Evolutionary conservation across 2,888 invertebrate genomes (phyloP), one percentile per base, ranked within the genome.

Genomic region (Pemphredon lugubris): DNA sequence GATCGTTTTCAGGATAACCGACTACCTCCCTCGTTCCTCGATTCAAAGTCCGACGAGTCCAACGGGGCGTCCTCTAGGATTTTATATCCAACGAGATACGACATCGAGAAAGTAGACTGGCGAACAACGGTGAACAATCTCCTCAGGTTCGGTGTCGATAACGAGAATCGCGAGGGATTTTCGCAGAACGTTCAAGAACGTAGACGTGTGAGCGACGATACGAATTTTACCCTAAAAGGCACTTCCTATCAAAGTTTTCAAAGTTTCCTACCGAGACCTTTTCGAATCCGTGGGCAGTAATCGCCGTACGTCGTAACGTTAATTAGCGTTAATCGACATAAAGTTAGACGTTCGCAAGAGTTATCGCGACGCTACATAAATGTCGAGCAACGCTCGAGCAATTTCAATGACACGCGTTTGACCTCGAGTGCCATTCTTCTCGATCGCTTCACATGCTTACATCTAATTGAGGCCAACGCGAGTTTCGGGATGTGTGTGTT

Each of bases 281-380:
- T 26, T 26, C 26, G 68, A 14, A 34, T 26, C 18, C 30, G 18
- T 40, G 23, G 23, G 37, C 42, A 51, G 51, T 44, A 26, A 45
- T 44, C 34, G 57, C 51, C 60, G 50, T 61, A 53, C 60, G 54
- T 54, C 51, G 16, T 26, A 44, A 48, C 61, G 72, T 72, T 73
- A 72, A 73, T 73, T 66, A 60, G 37, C 44, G 60, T 57, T 71
- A 72, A 73, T 73, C 54, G 72, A 71, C 71, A 65, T 65, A 53
- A 48, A 60, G 59, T 73, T 71, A 65, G n/a, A n/a, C n/a, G n/a
- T n/a, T n/a, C n/a, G n/a, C n/a, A 26, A 11, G 21, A 23, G 20
- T 34, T 34, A 21, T 44, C 0, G 20, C 13, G 21, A 21, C 16
- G 4, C 20, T 45, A 34, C 23, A 20, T n/a, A n/a, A 2, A 26